Evolutionary conservation across 2,888 invertebrate species (phyloP), one percentile per base, ranked within the genome.

Genomic region (Carabus problematicus): DNA sequence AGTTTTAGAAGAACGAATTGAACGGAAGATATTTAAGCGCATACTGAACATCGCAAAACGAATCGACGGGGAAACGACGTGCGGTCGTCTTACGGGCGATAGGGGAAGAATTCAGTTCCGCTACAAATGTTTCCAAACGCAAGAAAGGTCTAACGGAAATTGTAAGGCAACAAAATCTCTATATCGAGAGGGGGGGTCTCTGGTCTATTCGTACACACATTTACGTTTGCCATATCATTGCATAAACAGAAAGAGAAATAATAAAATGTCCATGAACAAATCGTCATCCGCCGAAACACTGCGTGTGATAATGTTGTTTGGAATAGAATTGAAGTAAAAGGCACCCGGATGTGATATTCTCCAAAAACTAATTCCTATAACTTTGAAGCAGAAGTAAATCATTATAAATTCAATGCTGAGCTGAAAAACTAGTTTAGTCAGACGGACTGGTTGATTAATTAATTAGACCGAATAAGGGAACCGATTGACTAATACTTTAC

Each of bases 81-180:
- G 42, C 42, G 40, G 42, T 16, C 9, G 8, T 4, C 41, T 3
- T 8, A 16, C 42, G 40, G 42, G 3, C 9, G 29, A 29, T 29
- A 6, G 29, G 29, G 29, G 29, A 6, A 29, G 6, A 29, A 29
- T 56, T 43, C 66, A 58, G 45, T 55, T 66, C 49, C 56, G n/a
- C n/a, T n/a, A n/a, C n/a, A n/a, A n/a, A n/a, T n/a, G n/a, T n/a
- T n/a, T n/a, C n/a, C n/a, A n/a, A n/a, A n/a, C n/a, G n/a, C n/a
- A n/a, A 58, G 40, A 45, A 58, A 66, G 45, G 29, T 19, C 64
- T 64, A 64, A 64, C 67, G 67, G 67, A 67, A 60, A 67, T 67
- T 67, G 67, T 67, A 55, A 64, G 49, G 52, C 40, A 12, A 59
- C 29, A 29, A 6, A 29, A 29, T 29, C 2, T 29, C 29, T 29